A percentile compares a stretch with the other conserved stretches of the same genome.
phyloP scores from a whole-genome alignment of 2,888 invertebrate species.

The Drosophila barbarae region DNA sequence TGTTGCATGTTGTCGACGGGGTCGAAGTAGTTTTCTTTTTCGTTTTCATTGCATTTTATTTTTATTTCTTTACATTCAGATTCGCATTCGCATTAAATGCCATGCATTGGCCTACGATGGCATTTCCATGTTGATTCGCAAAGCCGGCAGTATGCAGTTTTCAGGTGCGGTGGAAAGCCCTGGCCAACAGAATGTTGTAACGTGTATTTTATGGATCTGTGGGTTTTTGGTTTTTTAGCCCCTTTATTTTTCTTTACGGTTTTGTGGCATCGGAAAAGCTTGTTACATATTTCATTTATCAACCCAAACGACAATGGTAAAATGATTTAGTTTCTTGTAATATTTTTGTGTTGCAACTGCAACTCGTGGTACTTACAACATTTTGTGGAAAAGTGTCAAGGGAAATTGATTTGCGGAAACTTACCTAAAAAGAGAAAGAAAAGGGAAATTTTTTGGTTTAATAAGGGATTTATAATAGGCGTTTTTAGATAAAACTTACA shows the following conservation, averaged over 20 bases:
- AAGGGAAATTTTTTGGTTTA: constrained; percentile 12
- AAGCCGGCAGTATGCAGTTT: neutral
- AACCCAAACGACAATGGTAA: constrained; percentile 20
- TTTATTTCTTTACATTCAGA: constrained; percentile 28
- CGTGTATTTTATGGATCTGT: constrained; percentile 30
- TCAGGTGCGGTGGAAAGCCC: constrained; percentile 18
- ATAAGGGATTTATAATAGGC: neutral
- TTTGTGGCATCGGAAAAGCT: constrained; percentile 45
- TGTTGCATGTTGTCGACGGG: constrained; percentile 34
- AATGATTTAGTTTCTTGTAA: constrained; percentile 17
- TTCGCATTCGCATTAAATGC: constrained; percentile 50
- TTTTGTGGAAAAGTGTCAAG: constrained; percentile 21
- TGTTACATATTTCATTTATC: constrained; percentile 63
- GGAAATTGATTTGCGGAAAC: constrained; percentile 30
- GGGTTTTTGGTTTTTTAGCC: constrained; percentile 6
- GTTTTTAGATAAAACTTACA: neutral
- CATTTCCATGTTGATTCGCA: constrained; percentile 61
- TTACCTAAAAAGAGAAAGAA: constrained; percentile 60
- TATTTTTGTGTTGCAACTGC: constrained; percentile 16
- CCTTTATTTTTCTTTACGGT: constrained; percentile 2
- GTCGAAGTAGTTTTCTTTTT: constrained; percentile 19
- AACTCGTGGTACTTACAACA: constrained; percentile 55
- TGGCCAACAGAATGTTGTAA: constrained; percentile 23
- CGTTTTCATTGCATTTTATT: constrained; percentile 23
- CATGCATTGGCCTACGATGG: constrained; percentile 56